A percentile compares a stretch with the other conserved stretches of the same genome.
phyloP scores from a whole-genome alignment of 64 coral and sea anemone species.

The Stylophora pistillata region DNA sequence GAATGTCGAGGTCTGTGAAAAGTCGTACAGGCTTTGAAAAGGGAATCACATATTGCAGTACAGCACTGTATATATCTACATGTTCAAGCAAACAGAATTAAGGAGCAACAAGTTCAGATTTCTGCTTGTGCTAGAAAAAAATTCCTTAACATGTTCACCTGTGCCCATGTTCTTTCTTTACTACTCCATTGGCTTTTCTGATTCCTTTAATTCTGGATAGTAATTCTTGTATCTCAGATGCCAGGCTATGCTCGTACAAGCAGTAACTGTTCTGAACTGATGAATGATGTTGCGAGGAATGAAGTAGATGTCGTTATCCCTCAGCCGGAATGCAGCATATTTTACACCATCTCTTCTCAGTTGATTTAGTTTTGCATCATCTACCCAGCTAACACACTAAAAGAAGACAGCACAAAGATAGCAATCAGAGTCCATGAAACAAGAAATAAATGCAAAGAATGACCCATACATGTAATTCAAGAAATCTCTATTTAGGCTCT shows the following conservation, averaged over 20 bases:
- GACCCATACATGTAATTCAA: too few species aligned
- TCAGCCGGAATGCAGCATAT: slow-evolving; percentile 71
- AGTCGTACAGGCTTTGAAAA: too few species aligned
- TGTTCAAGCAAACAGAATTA: too few species aligned
- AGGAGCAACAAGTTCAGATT: not conserved
- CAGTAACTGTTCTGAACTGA: slow-evolving; percentile 96
- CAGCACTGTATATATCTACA: too few species aligned
- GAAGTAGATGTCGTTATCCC: slow-evolving; percentile 99
- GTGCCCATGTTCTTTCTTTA: not conserved
- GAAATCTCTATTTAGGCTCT: too few species aligned
- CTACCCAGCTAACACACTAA: slow-evolving; percentile 93
- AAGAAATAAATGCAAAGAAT: too few species aligned
- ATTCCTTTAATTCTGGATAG: slow-evolving; percentile 69
- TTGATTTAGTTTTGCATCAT: slow-evolving; percentile 98
- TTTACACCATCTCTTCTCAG: slow-evolving; percentile 90
- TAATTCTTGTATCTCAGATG: slow-evolving; percentile 97
- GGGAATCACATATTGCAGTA: too few species aligned
- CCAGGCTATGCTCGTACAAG: slow-evolving; percentile 94
- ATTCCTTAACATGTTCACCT: not conserved
- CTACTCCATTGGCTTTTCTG: slow-evolving; percentile 22
- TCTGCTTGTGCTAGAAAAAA: not conserved
- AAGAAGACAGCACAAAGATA: not conserved
- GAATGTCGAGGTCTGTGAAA: not conserved
- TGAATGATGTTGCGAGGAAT: slow-evolving; percentile 97
- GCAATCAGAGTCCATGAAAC: not conserved